These are phyloP conservation scores for Craseonycteris thonglongyai DNA, from an alignment of 2,113 vertebrate species.

Conservation along the genomic window DNA sequence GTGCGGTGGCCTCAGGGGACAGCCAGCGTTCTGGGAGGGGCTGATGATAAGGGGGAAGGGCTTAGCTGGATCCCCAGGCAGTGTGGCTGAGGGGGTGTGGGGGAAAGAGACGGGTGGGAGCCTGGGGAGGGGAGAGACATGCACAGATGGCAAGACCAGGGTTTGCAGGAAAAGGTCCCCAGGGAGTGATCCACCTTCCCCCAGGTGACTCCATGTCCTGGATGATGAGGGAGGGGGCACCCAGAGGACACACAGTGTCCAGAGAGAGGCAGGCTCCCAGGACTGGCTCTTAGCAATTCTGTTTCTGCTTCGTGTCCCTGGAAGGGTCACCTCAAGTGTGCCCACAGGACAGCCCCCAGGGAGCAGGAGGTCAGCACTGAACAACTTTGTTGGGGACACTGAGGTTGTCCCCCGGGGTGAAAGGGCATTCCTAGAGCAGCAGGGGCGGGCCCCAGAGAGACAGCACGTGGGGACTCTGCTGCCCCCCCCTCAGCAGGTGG, in stretches of 20 bases:
- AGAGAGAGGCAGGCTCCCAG: too few relatives aligned
- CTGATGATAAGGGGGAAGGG: too few relatives aligned
- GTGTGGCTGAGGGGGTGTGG: background rate
- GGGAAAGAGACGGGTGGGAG: background rate
- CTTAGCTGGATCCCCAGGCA: too few relatives aligned
- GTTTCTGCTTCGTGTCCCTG: background rate
- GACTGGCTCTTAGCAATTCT: background rate
- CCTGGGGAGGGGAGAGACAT: background rate
- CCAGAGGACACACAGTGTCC: background rate
- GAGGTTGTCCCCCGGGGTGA: background rate
- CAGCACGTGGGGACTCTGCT: background rate
- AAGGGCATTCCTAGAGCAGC: background rate
- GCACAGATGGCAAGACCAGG: slow-evolving; percentile 55
- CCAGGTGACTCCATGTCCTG: background rate
- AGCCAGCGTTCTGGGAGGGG: too few relatives aligned
- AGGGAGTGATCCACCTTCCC: background rate
- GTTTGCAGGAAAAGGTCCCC: background rate
- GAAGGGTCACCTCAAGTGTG: background rate
- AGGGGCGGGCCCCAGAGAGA: background rate
- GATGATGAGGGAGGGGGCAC: background rate
- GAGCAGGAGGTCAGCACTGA: background rate
- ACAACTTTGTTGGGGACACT: slow-evolving; percentile 23
- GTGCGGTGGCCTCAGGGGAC: too few relatives aligned
- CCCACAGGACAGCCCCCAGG: too few relatives aligned
- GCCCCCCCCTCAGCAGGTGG: background rate